These are phyloP conservation scores for Drosophila quasianomalipes DNA, from an alignment of 2,888 invertebrate genomes.

Conservation along the genomic window DNA sequence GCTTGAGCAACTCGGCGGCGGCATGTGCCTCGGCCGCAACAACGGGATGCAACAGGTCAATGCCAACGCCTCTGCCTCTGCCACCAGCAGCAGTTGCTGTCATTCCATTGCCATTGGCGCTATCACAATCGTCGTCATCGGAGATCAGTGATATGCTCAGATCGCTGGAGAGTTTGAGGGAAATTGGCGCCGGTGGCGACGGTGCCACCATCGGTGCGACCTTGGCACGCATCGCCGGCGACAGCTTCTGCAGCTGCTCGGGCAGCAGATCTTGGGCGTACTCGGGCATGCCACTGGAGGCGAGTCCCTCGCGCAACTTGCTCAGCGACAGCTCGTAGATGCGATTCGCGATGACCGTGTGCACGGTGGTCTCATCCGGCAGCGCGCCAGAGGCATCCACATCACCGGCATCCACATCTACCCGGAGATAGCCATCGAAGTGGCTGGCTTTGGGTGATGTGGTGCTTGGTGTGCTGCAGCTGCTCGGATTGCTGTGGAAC, in stretches of 20 bases:
- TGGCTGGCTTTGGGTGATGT: conserved; percentile 15
- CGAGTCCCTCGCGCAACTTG: conserved; percentile 83
- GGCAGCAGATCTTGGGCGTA: conserved; percentile 70
- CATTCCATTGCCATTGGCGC: conserved; percentile 28
- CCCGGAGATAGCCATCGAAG: conserved; percentile 45
- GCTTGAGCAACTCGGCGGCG: conserved; percentile 72
- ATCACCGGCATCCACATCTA: conserved; percentile 56
- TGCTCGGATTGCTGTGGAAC: conserved; percentile 18
- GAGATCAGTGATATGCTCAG: conserved; percentile 84
- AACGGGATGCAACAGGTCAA: conserved; percentile 50
- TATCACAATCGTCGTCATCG: conserved; percentile 82
- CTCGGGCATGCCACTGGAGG: conserved; percentile 81
- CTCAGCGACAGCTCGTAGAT: conserved; percentile 83
- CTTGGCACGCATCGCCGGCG: conserved; percentile 70
- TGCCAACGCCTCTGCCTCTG: conserved; percentile 2
- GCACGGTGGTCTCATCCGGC: conserved; percentile 83
- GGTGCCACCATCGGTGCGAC: conserved; percentile 70
- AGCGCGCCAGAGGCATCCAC: conserved; percentile 65
- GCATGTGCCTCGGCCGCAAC: conserved; percentile 55
- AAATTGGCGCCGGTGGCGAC: conserved; percentile 78
- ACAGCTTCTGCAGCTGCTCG: conserved; percentile 69
- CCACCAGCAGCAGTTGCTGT: conserved; percentile 17
- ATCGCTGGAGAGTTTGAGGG: conserved; percentile 81
- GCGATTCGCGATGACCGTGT: conserved; percentile 84
- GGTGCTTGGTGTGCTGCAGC: conserved; percentile 27